These are phyloP conservation scores for Phalacrocorax pelagicus DNA, from an alignment of 2,113 vertebrate genomes.

Conservation along the genomic window DNA sequence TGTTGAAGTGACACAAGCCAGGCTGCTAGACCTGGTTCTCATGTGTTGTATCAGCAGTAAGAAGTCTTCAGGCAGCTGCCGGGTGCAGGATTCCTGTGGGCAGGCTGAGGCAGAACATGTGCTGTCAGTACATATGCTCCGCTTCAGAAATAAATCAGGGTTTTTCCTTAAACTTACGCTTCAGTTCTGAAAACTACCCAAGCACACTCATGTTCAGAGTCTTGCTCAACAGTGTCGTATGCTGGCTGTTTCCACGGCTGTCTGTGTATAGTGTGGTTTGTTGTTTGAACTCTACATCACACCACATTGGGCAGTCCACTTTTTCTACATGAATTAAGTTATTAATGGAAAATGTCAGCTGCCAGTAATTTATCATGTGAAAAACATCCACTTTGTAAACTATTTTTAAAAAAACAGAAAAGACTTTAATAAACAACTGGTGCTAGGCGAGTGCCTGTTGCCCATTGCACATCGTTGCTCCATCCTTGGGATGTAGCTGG, in stretches of 20 bases:
- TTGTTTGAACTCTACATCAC: neutral
- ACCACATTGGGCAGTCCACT: neutral
- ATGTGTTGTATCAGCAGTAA: neutral
- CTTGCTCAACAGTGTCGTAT: neutral
- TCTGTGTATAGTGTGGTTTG: neutral
- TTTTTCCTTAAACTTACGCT: neutral
- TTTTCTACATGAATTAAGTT: neutral
- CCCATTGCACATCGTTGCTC: accelerated
- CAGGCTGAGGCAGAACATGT: neutral
- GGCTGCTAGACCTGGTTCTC: neutral
- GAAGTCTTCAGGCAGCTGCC: neutral
- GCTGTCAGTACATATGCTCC: neutral
- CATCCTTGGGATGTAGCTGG: neutral
- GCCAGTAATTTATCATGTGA: neutral
- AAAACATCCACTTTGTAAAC: conserved; percentile 26
- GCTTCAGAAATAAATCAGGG: neutral
- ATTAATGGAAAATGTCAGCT: neutral
- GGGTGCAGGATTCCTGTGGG: neutral
- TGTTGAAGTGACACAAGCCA: neutral
- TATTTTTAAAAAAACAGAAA: neutral
- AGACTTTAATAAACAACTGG: neutral
- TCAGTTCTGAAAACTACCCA: neutral
- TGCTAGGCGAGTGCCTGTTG: accelerated
- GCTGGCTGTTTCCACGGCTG: neutral
- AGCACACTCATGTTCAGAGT: neutral